Conservation (phyloP, 1,140 invertebrate genomes). For the Anoplolepis gracilipes region DNA sequence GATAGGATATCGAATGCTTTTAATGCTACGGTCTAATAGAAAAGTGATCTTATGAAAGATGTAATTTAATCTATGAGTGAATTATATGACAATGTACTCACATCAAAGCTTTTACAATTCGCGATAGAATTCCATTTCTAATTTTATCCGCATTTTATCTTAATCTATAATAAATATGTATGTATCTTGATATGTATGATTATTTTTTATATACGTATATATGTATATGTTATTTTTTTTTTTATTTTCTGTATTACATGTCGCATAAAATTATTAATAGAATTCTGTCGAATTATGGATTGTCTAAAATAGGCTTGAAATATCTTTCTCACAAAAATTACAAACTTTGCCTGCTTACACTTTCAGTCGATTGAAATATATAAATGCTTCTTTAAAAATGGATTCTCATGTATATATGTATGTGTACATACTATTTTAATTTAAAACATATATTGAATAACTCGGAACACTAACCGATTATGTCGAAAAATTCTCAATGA, state of each 20-base stretch:
- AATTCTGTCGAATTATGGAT: no score
- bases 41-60: neutral
- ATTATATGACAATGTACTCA: neutral
- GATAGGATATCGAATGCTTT: conserved; percentile 32
- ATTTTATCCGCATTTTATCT: no score
- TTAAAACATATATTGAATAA: neutral
- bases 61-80: conserved; percentile 3
- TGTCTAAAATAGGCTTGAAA: neutral
- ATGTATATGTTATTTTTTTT: no score
- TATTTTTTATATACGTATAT: no score
- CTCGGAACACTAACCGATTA: neutral
- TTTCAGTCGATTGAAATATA: neutral
- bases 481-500: neutral
- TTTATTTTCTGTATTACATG: no score
- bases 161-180: no score
- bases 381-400: neutral
- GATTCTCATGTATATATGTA: neutral
- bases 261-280: no score
- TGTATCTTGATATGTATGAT: no score
- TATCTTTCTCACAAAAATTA: neutral
- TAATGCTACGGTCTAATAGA: conserved; percentile 7
- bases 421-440: neutral
- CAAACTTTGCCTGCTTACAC: neutral
- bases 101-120: neutral
- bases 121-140: no score